Base-by-base conservation (phyloP, 2,888 invertebrate genomes). In the Altica lythri region DNA sequence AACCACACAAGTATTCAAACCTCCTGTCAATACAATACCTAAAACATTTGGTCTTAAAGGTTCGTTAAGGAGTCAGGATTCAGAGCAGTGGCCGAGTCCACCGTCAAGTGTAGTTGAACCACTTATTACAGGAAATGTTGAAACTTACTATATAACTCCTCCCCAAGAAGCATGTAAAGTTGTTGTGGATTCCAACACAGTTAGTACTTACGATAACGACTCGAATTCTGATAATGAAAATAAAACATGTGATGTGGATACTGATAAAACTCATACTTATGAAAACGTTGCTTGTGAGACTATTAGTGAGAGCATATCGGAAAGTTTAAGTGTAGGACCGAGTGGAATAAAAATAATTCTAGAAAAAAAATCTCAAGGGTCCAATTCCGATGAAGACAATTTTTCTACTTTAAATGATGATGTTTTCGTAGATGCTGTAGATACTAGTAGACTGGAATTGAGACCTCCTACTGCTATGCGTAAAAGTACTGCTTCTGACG, bases 61-160 rank as follows among this genome's bases (percentile, higher is more conserved):
- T 4, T 77, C 76, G 0, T 46, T 62, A 3, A 75, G 71, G 58
- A 77, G 77, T 8, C 88, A 88, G 71, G 86, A 87, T 61, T 87
- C 88, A 4, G 88, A 90, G 62, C 87, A 88, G 63, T 90, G 90
- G 89, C 90, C 90, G 0, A 89, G 90, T 32, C 87, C 90, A 0
- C 89, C 90, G 5, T 86, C 88, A 0, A 83, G 83, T 18, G 79
- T 86, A 13, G 79, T 86, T 50, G 89, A 88, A 67, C 84, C 84
- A 3, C 86, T 86, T 0, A 81, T 89, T 5, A 82, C 89, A 13
- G 89, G 88, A 67, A 88, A 86, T 73, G 88, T 90, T 71, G 88
- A 90, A 72, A 89, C 89, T 13, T 91, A 88, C 70, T 91, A 88
- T 65, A 84, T 89, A 78, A 85, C 86, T 27, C 88, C 88, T 68